phyloP scores from a whole-genome alignment of 2,888 invertebrate genomes.

The Anaspis maculata region DNA sequence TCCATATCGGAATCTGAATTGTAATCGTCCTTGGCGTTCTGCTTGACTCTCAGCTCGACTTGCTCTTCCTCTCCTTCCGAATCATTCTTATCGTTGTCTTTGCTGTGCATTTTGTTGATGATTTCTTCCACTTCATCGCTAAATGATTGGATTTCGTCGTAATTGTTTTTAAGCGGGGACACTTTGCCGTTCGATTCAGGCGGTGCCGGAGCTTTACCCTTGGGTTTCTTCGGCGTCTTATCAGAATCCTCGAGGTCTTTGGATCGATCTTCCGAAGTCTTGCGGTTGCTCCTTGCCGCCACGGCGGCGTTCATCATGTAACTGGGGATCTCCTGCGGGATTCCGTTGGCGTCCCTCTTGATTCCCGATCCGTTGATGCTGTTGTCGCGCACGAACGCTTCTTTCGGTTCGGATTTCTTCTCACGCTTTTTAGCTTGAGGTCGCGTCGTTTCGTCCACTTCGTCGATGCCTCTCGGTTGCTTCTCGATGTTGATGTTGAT shows the following conservation, averaged over 20 bases:
- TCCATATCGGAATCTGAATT: slow-evolving; percentile 48
- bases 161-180: slow-evolving; percentile 32
- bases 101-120: slow-evolving; percentile 36
- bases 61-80: slow-evolving; percentile 11
- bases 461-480: slow-evolving; percentile 36
- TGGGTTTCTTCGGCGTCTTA: slow-evolving; percentile 51
- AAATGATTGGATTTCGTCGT: slow-evolving; percentile 48
- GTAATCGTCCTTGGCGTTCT: slow-evolving; percentile 23
- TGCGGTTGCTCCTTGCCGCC: slow-evolving; percentile 60
- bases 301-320: slow-evolving; percentile 66
- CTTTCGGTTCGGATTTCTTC: slow-evolving; percentile 36
- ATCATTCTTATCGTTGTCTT: slow-evolving; percentile 23
- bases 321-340: slow-evolving; percentile 63
- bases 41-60: slow-evolving; percentile 7
- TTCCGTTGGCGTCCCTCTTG: slow-evolving; percentile 50
- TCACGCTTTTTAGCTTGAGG: slow-evolving; percentile 46
- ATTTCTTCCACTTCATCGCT: slow-evolving; percentile 43
- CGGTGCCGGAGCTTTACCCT: slow-evolving; percentile 67
- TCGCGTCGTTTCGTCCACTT: slow-evolving; percentile 42
- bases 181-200: slow-evolving; percentile 35
- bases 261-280: slow-evolving; percentile 40
- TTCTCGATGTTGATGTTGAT: slow-evolving; percentile 27
- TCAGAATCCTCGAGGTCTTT: slow-evolving; percentile 33
- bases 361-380: slow-evolving; percentile 52
- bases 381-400: slow-evolving; percentile 36